Conservation (phyloP, 2,113 vertebrate genomes). For the Hyperopisus bebe region DNA sequence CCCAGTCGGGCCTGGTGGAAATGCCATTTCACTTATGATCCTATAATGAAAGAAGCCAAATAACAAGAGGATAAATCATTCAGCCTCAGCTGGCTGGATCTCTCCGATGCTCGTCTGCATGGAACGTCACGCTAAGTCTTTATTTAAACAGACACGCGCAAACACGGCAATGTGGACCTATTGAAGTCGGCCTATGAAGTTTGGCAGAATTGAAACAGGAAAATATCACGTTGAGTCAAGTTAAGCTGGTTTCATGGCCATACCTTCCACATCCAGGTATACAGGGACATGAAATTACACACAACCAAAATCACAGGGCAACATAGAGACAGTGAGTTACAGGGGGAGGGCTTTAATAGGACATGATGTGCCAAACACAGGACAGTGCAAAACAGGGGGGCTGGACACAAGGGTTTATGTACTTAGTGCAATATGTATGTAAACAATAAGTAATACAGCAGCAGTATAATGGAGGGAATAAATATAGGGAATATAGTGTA, state of each 20-base stretch:
- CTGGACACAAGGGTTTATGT: background rate
- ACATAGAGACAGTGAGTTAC: background rate
- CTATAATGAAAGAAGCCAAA: slow-evolving; percentile 19
- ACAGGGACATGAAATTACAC: background rate
- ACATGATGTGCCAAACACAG: background rate
- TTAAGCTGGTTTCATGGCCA: background rate
- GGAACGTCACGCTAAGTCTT: background rate
- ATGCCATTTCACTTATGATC: background rate
- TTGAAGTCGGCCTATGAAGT: background rate
- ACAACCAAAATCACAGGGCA: background rate
- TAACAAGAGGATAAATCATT: slow-evolving; percentile 46
- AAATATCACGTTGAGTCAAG: background rate
- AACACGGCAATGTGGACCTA: background rate
- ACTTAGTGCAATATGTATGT: background rate
- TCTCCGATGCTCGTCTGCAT: background rate
- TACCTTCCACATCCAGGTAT: background rate
- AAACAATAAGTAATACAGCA: background rate
- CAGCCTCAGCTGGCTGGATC: background rate
- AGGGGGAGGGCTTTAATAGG: background rate
- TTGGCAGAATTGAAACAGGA: background rate
- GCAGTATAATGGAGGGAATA: background rate
- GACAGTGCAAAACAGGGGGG: background rate
- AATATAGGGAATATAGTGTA: background rate
- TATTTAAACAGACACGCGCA: background rate
- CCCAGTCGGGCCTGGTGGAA: slow-evolving; percentile 39